A percentile compares a stretch with the other conserved stretches of the same genome.
Conservation (phyloP, 2,113 vertebrate genomes). For the Dasyprocta punctata region DNA sequence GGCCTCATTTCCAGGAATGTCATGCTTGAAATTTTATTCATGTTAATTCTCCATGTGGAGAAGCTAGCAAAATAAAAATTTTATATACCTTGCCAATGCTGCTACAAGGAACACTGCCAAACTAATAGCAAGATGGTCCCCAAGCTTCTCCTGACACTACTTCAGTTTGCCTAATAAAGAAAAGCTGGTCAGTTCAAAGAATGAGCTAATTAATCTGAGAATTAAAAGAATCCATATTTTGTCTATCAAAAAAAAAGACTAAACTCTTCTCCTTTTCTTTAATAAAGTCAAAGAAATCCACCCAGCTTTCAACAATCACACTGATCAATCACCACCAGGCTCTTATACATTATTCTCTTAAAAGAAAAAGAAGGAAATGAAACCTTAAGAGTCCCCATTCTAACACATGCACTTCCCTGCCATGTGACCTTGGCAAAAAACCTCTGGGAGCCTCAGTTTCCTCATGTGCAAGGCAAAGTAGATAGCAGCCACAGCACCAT, state of each 20-base stretch:
- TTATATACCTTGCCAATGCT: conserved; percentile 63
- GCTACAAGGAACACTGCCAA: conserved; percentile 74
- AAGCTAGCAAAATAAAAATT: conserved; percentile 75
- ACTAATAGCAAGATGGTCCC: conserved; percentile 73
- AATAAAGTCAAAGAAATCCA: conserved; percentile 35
- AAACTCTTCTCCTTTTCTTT: conserved; percentile 47
- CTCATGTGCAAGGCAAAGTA: neutral
- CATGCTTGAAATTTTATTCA: conserved; percentile 74
- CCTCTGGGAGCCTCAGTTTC: neutral
- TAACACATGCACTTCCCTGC: neutral
- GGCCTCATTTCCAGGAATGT: conserved; percentile 79
- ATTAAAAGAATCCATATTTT: conserved; percentile 70
- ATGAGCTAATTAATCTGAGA: conserved; percentile 79
- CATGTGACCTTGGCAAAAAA: neutral
- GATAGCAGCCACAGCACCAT: neutral
- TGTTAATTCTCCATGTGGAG: conserved; percentile 74
- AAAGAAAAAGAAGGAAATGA: neutral
- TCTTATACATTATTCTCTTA: conserved; percentile 51
- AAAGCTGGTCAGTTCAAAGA: conserved; percentile 73
- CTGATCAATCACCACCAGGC: neutral
- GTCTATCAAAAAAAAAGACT: conserved; percentile 50
- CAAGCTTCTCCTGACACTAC: conserved; percentile 70
- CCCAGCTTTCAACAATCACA: conserved; percentile 34
- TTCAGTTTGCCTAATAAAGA: conserved; percentile 73
- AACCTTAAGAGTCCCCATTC: neutral